These are phyloP conservation scores for Tachina fera DNA, from an alignment of 2,888 invertebrate genomes.

Conservation along the genomic window DNA sequence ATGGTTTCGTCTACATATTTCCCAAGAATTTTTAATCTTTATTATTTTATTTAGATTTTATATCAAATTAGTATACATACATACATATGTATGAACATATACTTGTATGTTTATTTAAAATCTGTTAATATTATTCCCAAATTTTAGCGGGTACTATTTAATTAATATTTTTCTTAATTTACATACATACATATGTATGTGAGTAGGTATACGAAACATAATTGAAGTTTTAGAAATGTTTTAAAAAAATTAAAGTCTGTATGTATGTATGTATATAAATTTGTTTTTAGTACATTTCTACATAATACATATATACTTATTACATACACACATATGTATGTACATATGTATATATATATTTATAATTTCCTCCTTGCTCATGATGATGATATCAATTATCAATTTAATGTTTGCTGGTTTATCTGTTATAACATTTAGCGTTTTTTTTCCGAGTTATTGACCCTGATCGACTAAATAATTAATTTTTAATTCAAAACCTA, in stretches of 20 bases:
- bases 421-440: slow-evolving; percentile 15
- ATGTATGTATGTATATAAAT: not conserved
- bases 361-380: too few relatives aligned
- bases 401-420: not conserved
- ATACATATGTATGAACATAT: too few relatives aligned
- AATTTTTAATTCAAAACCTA: slow-evolving; percentile 9
- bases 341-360: too few relatives aligned
- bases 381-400: not conserved
- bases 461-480: slow-evolving; percentile 42
- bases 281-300: not conserved
- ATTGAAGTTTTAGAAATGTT: too few relatives aligned
- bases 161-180: too few relatives aligned
- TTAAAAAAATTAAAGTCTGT: too few relatives aligned
- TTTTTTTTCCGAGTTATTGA: slow-evolving; percentile 42
- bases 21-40: not conserved
- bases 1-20: not conserved
- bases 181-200: too few relatives aligned
- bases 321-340: too few relatives aligned
- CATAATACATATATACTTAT: too few relatives aligned
- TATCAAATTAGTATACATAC: not conserved
- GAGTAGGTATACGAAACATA: too few relatives aligned
- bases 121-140: too few relatives aligned
- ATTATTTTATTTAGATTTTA: not conserved
- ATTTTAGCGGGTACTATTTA: too few relatives aligned
- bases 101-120: not conserved